These are phyloP conservation scores for Tragelaphus imberbis DNA, from an alignment of 2,113 vertebrate species.

Conservation along the genomic window DNA sequence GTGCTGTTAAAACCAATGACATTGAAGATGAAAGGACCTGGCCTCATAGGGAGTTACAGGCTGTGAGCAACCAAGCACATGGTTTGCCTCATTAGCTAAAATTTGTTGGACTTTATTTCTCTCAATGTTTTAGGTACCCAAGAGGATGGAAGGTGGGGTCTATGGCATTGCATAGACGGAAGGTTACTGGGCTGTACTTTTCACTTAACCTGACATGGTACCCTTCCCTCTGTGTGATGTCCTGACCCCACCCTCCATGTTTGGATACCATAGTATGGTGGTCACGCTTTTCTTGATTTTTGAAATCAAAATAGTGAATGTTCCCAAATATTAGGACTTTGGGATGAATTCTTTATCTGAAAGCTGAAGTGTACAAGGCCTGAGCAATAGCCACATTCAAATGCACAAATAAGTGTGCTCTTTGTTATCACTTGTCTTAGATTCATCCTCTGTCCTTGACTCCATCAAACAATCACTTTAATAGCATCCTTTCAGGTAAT, in stretches of 20 bases:
- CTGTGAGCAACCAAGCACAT: not conserved
- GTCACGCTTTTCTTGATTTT: not conserved
- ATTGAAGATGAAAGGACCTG: not conserved
- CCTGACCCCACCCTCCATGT: not conserved
- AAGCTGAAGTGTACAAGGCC: not conserved
- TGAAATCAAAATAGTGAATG: not conserved
- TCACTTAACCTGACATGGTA: not conserved
- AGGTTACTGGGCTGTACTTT: not conserved
- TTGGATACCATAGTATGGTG: not conserved
- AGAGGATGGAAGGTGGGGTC: not conserved
- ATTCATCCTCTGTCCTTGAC: not conserved
- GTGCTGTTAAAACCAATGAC: not conserved
- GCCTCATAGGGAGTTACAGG: not conserved
- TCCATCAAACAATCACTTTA: not conserved
- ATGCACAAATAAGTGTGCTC: not conserved
- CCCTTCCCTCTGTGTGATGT: not conserved
- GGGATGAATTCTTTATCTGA: not conserved
- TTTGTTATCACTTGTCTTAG: not conserved
- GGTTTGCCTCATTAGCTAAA: not conserved
- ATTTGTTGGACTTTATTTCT: not conserved
- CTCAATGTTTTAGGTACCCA: not conserved
- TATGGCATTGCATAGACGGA: accelerated
- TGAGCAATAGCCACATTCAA: not conserved
- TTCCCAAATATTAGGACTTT: not conserved
- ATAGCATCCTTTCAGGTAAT: not conserved